A percentile compares a stretch with the other conserved stretches of the same genome.
These are phyloP conservation scores for Mesorhabditis belari DNA, from an alignment of 2,888 invertebrate species.

Conservation along the genomic window DNA sequence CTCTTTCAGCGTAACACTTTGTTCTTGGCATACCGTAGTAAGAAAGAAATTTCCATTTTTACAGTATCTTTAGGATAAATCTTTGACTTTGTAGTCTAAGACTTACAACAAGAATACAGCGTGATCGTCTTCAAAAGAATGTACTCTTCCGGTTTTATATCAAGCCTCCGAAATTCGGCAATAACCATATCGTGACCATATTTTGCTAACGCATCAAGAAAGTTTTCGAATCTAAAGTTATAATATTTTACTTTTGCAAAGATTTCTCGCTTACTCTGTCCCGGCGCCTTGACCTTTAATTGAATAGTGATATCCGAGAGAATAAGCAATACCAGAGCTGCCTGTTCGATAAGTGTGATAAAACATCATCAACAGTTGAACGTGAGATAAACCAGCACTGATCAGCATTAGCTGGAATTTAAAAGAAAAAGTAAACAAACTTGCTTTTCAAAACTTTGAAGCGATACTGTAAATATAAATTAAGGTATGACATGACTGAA, in stretches of 20 bases:
- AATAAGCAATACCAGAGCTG: not conserved
- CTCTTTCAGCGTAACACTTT: too few relatives aligned
- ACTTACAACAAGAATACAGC: not conserved
- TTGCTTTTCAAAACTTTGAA: too few relatives aligned
- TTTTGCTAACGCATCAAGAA: not conserved
- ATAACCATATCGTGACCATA: not conserved
- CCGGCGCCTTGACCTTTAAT: not conserved
- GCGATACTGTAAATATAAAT: too few relatives aligned
- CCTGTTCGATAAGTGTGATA: not conserved
- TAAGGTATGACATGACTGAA: not conserved
- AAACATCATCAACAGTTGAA: not conserved
- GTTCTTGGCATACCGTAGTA: too few relatives aligned
- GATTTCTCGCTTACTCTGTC: not conserved
- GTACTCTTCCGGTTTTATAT: not conserved
- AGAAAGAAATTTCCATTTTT: too few relatives aligned
- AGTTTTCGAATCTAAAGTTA: not conserved
- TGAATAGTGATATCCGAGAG: not conserved
- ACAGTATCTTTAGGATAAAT: too few relatives aligned
- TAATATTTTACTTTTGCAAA: too few relatives aligned
- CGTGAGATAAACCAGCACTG: not conserved
- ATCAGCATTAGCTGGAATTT: not conserved
- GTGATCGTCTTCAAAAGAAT: not conserved
- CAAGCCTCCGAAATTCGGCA: not conserved
- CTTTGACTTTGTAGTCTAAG: too few relatives aligned
- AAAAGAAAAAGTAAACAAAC: too few relatives aligned